Base-by-base conservation (phyloP, 1,140 invertebrate species). In the Sminthurides bifidus region DNA sequence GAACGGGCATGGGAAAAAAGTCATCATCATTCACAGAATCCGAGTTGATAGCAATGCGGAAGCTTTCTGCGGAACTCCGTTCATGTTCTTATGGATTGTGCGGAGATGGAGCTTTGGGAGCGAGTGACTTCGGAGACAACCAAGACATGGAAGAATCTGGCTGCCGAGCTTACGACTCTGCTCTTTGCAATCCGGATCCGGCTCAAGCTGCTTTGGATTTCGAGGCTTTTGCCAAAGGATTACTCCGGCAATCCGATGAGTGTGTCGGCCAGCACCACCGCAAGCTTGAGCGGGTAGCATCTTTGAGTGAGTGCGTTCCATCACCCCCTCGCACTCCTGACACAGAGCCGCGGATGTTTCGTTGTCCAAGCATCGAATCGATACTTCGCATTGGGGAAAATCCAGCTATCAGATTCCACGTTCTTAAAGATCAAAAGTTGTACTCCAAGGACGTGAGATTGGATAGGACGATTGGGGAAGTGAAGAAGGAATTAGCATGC, bases 301-400 rank as follows among this genome's bases (percentile, higher is more conserved):
- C n/a, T n/a, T n/a, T n/a, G n/a, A n/a, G n/a, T n/a, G n/a, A n/a
- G n/a, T n/a, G n/a, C n/a, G n/a, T n/a, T 8, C 46, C 46, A 4
- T 49, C 46, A 4, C 46, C 46, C 14, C 46, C 46, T 4, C 5
- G 6, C 5, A 31, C 46, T 31, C 46, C 46, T 17, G 27, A 23
- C 12, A 41, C 31, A 12, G 31, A 23, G 19, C 55, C 59, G 12
- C 15, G 59, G n/a, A 54, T 54, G 43, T n/a, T 57, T 31, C 49
- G 31, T 33, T 56, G 59, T 53, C 59, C 59, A 0, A 57, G 57
- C 27, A 51, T 63, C 1, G 61, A 63, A 44, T 56, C 53, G 17
- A 59, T 63, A 37, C 52, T 59, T 37, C 51, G 52, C 23, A 21
- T 50, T 2, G 33, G 46, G 1, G 15, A 59, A 33, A 23, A 21